Evolutionary conservation across 35 echinoderm and acorn worm genomes (phyloP).

Genomic region (Lytechinus variegatus): DNA sequence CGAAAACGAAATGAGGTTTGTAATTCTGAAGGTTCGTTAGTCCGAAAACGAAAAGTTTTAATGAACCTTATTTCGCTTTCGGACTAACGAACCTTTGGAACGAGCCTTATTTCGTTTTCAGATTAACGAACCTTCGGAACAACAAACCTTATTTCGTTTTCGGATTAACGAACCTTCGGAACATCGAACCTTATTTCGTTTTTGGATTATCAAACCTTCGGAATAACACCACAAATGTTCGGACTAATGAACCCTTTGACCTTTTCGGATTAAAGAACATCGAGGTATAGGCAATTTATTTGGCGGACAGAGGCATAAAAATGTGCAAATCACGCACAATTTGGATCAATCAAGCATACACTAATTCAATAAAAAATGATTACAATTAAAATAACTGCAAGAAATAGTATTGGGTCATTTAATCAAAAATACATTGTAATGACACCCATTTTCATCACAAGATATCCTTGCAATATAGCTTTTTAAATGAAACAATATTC

Average conservation of each 20-base stretch:
- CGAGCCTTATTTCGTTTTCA: too few species aligned
- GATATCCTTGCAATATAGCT: not conserved
- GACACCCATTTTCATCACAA: not conserved
- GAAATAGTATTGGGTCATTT: not conserved
- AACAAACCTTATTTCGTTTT: too few species aligned
- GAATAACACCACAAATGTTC: too few species aligned
- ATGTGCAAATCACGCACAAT: not conserved
- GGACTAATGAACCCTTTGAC: not conserved
- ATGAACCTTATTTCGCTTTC: too few species aligned
- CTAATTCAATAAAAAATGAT: not conserved
- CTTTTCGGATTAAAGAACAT: not conserved
- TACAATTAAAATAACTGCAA: not conserved
- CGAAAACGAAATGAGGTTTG: too few species aligned
- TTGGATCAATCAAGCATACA: not conserved
- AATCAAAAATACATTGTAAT: not conserved
- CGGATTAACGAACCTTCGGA: too few species aligned
- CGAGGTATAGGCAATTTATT: not conserved
- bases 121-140: too few species aligned
- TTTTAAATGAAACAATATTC: not conserved
- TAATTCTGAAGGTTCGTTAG: too few species aligned
- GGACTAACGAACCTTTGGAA: too few species aligned
- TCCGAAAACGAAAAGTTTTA: too few species aligned
- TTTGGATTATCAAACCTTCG: too few species aligned
- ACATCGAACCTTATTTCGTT: too few species aligned
- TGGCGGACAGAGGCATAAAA: not conserved